Base-by-base conservation (phyloP, 1,140 invertebrate genomes). In the Pollicipes pollicipes region DNA sequence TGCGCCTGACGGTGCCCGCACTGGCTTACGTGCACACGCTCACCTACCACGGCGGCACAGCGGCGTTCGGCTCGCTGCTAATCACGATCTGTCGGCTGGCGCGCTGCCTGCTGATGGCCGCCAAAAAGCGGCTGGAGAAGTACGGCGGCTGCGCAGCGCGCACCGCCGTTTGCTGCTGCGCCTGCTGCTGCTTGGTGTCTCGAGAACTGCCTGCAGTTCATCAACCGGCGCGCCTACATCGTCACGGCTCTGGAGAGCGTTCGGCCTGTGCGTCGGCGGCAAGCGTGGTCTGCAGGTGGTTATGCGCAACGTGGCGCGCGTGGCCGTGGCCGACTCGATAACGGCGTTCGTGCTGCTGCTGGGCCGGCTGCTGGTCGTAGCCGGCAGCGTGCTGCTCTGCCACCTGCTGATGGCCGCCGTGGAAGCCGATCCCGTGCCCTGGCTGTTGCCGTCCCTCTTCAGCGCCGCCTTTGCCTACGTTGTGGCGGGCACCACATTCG, bases 171-270 rank as follows among this genome's bases (percentile, higher is more conserved):
- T 84, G 83, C 75, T 86, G 85, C 73, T 90, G 88, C 77, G 83
- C 86, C 71, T 90, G 88, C 75, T 89, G 86, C 75, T 78, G 90
- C 0, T n/a, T 85, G 83, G 76, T 87, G 85, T 74, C 84, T 90
- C 73, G 89, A 91, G 76, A 87, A 85, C 69, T 83, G 85, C 74
- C 77, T 91, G 1, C 85, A 86, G 76, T 90, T 84, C 77, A 79
- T 91, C n/a, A 87, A 84, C 66, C 80, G 86, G 76, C 90, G 90
- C 80, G 88, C 88, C 17, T 91, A 88, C 75, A 88, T 90, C 73
- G 88, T 58, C 45, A 58, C 45, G 6, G 45, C 45, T 6, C 45
- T 58, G 45, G 45, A 58, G 45, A 58, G 45, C 45, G 45, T 58
- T n/a, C 10, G 45, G 45, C 21, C 45, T 58, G 45, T 58, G 45